Conservation (phyloP, 1,140 invertebrate genomes). For the Hylaeus volcanicus region DNA sequence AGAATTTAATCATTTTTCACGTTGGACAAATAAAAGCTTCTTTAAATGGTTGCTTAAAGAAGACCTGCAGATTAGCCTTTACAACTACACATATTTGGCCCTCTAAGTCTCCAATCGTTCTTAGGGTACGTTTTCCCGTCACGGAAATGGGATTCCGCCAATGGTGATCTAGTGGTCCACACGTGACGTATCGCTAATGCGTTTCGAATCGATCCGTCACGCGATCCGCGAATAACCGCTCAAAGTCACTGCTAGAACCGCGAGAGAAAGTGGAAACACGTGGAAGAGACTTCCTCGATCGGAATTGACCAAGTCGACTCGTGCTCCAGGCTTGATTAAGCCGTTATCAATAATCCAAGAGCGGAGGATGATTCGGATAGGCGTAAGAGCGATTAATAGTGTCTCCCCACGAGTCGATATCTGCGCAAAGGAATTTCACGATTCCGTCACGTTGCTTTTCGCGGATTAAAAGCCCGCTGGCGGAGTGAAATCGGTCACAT, state of each 20-base stretch:
- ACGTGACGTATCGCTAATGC: neutral
- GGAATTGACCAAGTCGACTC: neutral
- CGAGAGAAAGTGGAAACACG: slow-evolving; percentile 18
- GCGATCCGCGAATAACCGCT: too few species aligned
- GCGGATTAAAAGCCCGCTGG: slow-evolving; percentile 32
- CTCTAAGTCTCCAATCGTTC: too few species aligned
- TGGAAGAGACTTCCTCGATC: neutral
- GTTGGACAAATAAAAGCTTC: too few species aligned
- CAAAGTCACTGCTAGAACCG: slow-evolving; percentile 7
- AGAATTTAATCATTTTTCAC: too few species aligned
- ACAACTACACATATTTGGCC: too few species aligned
- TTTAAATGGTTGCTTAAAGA: too few species aligned
- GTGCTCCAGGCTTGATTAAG: slow-evolving; percentile 4
- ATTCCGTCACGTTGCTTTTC: slow-evolving; percentile 26
- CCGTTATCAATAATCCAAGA: neutral
- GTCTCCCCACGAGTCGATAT: neutral
- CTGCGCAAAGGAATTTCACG: slow-evolving; percentile 9
- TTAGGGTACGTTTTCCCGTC: too few species aligned
- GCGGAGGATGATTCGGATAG: neutral
- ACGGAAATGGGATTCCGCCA: too few species aligned
- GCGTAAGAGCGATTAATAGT: neutral
- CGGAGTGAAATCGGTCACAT: slow-evolving; percentile 38
- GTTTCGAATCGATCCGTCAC: neutral
- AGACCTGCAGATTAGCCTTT: too few species aligned
- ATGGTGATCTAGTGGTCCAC: too few species aligned